Percentiles rank a stretch among this genome's conserved stretches.
phyloP scores from a whole-genome alignment of 2,888 invertebrate genomes.

The Apamea monoglypha region DNA sequence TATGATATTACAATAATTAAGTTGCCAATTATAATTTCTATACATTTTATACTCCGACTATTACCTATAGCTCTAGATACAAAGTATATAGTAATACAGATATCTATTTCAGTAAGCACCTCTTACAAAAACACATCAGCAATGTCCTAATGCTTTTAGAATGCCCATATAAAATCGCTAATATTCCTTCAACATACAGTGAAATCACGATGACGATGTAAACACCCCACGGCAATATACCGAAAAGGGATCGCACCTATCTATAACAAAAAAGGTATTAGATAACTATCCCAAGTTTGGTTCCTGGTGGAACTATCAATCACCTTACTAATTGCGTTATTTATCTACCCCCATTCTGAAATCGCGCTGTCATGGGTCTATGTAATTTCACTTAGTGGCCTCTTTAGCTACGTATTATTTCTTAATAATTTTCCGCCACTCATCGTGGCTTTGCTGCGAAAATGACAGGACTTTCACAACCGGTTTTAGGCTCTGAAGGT shows the following conservation, averaged over 20 bases:
- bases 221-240: conserved; percentile 65
- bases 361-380: conserved; percentile 83
- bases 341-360: conserved; percentile 83
- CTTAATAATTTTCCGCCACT: conserved; percentile 77
- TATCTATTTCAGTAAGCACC: conserved; percentile 36
- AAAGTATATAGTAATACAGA: conserved; percentile 6
- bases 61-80: not conserved
- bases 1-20: conserved; percentile 15
- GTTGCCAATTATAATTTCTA: conserved; percentile 23
- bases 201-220: conserved; percentile 67
- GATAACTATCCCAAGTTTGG: conserved; percentile 67
- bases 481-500: conserved; percentile 34
- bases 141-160: conserved; percentile 64
- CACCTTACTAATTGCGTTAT: conserved; percentile 86
- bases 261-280: conserved; percentile 71
- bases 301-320: conserved; percentile 82
- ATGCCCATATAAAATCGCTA: conserved; percentile 64
- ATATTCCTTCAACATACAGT: conserved; percentile 57
- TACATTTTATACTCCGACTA: not conserved
- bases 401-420: conserved; percentile 79
- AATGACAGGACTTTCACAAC: conserved; percentile 68
- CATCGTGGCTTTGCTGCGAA: conserved; percentile 69
- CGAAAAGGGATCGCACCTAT: conserved; percentile 69
- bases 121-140: conserved; percentile 49
- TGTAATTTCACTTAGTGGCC: conserved; percentile 86